Evolutionary conservation across 2,797 vertebrate species (phyloP), one percentile per base, ranked within the genome.

Genomic region (Pachyuromys duprasi): DNA sequence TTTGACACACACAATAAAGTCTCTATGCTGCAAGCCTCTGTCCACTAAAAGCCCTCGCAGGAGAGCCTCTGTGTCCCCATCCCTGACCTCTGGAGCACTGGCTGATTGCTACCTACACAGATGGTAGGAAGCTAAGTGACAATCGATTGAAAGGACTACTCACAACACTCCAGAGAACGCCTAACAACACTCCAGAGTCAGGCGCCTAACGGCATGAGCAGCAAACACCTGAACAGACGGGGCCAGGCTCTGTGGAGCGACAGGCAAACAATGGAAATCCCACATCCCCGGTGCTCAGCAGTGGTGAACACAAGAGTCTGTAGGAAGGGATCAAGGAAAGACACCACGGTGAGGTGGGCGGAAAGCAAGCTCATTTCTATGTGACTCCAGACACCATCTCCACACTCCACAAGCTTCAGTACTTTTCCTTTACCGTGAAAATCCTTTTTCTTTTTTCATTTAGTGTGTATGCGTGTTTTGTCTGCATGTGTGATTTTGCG

Each of bases 121-220:
- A 72, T 36, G n/a, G 57, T 1, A 86, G 89, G 24, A 87, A 39
- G 95, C 78, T 26, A 84, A 78, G 7, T 39, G 90, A 91, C 92
- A 86, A 96, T 88, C 65, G 79, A 79, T 57, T 93, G 75, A 45
- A 94, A 94, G 93, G 75, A 33, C 55, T 84, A 26, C 80, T 92
- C 36, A 8, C 26, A 78, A 36, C 49, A 75, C 95, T 89, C 79
- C 69, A 60, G 57, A 89, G 80, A 95, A 72, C 79, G 74, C 57
- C 49, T 49, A 49, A 8, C 26, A 78, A 36, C 49, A 75, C 95
- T 89, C 79, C 74, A 83, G 26, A 33, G 31, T 22, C 11, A 86
- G 65, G 9, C 7, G 31, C 86, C n/a, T 33, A 39, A 39, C 67
- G n/a, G 55, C 49, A 49, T 20, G 57, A 89, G 9, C 75, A 20